These are phyloP conservation scores for Syrphus vitripennis DNA, from an alignment of 2,888 invertebrate genomes.

Conservation along the genomic window DNA sequence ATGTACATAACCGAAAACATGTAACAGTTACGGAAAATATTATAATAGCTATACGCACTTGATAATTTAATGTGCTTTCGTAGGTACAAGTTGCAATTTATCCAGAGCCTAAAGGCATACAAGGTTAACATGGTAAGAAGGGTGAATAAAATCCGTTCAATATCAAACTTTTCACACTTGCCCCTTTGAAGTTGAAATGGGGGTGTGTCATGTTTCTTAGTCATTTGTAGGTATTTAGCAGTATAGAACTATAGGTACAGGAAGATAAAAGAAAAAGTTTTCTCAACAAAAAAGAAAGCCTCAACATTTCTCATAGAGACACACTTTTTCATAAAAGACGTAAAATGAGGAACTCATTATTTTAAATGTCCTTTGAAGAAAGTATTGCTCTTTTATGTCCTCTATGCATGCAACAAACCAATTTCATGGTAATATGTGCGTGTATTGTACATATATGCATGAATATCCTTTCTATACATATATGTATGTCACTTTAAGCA, in stretches of 20 bases:
- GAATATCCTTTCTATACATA: no score
- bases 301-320: conserved; percentile 1
- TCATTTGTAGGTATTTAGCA: neutral
- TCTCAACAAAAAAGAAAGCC: neutral
- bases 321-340: neutral
- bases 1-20: neutral
- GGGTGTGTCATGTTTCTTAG: conserved; percentile 12
- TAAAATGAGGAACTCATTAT: conserved; percentile 10
- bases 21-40: conserved; percentile 5
- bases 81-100: neutral
- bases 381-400: conserved; percentile 3
- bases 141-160: conserved; percentile 10
- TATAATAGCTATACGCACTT: neutral
- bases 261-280: neutral
- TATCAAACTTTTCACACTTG: neutral
- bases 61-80: neutral
- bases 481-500: neutral
- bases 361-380: conserved; percentile 5
- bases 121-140: neutral
- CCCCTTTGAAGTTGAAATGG: neutral
- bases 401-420: conserved; percentile 50
- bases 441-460: neutral
- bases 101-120: neutral
- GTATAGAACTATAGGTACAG: no score
- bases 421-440: conserved; percentile 23